Evolutionary conservation across 2,113 vertebrate genomes (phyloP), one percentile per base, ranked within the genome.

Genomic region (Platanista minor): DNA sequence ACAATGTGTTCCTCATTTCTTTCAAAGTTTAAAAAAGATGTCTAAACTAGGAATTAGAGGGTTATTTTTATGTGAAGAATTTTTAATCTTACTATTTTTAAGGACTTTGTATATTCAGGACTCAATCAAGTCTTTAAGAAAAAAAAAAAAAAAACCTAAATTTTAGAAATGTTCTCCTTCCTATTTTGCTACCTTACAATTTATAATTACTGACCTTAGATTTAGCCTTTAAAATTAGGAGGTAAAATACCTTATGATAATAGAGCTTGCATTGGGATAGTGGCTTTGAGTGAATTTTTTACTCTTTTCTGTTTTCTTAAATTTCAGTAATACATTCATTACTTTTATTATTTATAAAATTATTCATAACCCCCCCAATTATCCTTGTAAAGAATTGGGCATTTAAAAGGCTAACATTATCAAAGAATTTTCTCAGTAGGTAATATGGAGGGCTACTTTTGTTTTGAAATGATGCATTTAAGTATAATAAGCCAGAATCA

Each of bases 1-100:
- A 94, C 43, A 91, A 3, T 81, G 43, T 72, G 59, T 96, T 93
- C 54, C 33, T 84, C 29, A 52, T 43, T 90, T 95, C 57, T 93
- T 88, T 85, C 49, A 86, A 87, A 89, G 43, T 77, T 82, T 91
- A 90, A 93, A 90, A 90, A 97, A 83, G 33, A 83, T 92, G 14
- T 84, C 71, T 97, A 64, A 90, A 92, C 31, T 87, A 57, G 64
- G 46, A 71, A 93, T 49, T 96, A 81, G 46, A 66, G 31, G 67
- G 85, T 93, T 94, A 77, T 94, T 94, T 94, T 92, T 80, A 74
- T 67, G 25, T 92, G 81, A 90, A 91, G 49, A 93, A 75, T 52
- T 75, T 92, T 95, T 96, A 36, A 84, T 95, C 46, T 87, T 82
- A 52, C 43, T 92, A 21, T 77, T 95, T 89, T 96, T 80, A 78